Evolutionary conservation across 2,888 invertebrate genomes (phyloP), one percentile per base, ranked within the genome.

Genomic region (Schizotus pectinicornis): DNA sequence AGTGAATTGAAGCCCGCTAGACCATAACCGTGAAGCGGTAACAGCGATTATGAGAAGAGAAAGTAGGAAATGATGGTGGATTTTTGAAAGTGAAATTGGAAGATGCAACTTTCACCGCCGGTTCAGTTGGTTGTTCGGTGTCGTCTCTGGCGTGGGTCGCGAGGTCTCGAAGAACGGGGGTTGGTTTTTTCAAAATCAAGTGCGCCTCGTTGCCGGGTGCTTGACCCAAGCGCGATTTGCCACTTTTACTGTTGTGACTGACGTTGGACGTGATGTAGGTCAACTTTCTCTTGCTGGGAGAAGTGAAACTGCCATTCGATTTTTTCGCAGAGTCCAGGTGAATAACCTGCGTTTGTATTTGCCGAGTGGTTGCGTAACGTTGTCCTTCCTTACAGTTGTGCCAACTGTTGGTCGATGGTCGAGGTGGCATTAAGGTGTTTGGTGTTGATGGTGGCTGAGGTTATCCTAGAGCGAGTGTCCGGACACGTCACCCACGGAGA

Each of bases 241-340:
- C 30, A 48, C 55, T 56, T 56, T 56, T 56, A 56, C 49, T 22
- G 22, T 22, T 22, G 22, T 22, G 22, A 22, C 22, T 22, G 22
- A 22, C 55, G 48, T 49, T 56, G 37, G 22, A 45, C 68, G 64
- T 63, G 71, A 79, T 79, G 74, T 79, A 71, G 79, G 79, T 78
- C 78, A 79, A 78, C 79, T 79, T 79, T 79, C 79, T 79, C 79
- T 79, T 73, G 56, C 68, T 52, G 67, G 65, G 75, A 76, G 77
- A 79, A 79, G 79, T 79, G 79, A 79, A 79, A 79, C 79, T 73
- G 74, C 72, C 74, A 73, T 75, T 77, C 74, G 74, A 73, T 76
- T 77, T 77, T 77, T 77, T 77, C 49, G 61, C 75, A 75, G 77
- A 74, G 72, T 73, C 75, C 76, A 76, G 79, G 79, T 79, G 77